Percentiles rank a stretch among this genome's conserved stretches.
Evolutionary conservation across 2,113 vertebrate species (phyloP).

Genomic region (Petrocephalus microphthalmus): DNA sequence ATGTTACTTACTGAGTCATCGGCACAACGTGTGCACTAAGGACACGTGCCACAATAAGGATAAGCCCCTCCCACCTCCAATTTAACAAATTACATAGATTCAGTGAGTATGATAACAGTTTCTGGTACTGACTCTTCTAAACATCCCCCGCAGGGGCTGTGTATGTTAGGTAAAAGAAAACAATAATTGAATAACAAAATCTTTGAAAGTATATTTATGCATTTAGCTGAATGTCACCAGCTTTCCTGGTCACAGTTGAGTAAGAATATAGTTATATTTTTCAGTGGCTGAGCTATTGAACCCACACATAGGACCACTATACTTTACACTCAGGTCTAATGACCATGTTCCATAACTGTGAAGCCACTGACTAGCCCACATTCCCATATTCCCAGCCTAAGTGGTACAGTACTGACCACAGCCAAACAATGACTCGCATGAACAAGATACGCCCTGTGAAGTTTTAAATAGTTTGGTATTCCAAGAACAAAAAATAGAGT

Average conservation of each 20-base stretch:
- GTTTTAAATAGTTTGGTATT: neutral
- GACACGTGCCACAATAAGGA: neutral
- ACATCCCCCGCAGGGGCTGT: no score
- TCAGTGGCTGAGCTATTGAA: neutral
- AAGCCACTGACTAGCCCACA: neutral
- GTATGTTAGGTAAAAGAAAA: no score
- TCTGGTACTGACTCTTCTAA: no score
- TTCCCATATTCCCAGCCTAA: neutral
- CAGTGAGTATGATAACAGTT: no score
- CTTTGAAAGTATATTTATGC: neutral
- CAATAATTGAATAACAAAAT: neutral
- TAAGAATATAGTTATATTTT: neutral
- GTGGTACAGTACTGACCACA: neutral
- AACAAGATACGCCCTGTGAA: neutral
- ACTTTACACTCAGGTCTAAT: neutral
- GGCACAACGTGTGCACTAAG: neutral
- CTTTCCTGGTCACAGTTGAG: neutral
- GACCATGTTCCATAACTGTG: neutral
- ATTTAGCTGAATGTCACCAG: neutral
- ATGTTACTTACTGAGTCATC: neutral
- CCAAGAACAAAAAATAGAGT: neutral
- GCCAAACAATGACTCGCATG: neutral
- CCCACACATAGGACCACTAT: neutral
- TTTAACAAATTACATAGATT: neutral
- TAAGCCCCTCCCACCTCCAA: neutral